Conservation (phyloP, 2,113 vertebrate genomes). For the Parus major region DNA sequence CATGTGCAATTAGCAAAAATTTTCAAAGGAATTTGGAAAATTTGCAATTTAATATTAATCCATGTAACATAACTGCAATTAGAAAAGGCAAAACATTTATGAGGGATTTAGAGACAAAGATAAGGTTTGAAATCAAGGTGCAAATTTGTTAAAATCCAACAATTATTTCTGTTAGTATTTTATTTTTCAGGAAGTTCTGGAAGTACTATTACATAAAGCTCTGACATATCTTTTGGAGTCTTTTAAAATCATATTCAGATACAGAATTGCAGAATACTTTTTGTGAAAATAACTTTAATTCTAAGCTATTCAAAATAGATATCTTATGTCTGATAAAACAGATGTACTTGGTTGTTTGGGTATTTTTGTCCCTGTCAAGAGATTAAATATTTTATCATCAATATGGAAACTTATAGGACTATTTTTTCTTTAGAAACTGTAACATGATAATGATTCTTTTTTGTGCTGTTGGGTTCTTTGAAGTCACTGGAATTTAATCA, state of each 20-base stretch:
- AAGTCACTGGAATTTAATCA: conserved; percentile 25
- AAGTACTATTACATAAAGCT: not conserved
- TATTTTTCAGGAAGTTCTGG: not conserved
- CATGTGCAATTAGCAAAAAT: not conserved
- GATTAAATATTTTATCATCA: conserved; percentile 3
- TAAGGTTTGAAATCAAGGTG: not conserved
- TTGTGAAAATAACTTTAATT: not conserved
- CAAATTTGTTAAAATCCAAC: not conserved
- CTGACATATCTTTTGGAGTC: not conserved
- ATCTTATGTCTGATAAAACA: not conserved
- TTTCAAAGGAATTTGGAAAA: not conserved
- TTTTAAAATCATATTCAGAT: not conserved
- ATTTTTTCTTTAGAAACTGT: not conserved
- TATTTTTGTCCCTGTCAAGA: not conserved
- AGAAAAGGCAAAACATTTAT: not conserved
- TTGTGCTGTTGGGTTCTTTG: conserved; percentile 1
- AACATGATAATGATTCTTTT: not conserved
- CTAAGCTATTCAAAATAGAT: not conserved
- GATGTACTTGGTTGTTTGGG: not conserved
- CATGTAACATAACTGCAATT: not conserved
- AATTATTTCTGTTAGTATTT: not conserved
- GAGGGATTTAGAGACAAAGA: not conserved
- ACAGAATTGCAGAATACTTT: not conserved
- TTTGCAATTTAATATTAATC: not conserved
- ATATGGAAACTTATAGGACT: not conserved